Conservation (phyloP, 2,888 invertebrate genomes). For the Volucella inflata region DNA sequence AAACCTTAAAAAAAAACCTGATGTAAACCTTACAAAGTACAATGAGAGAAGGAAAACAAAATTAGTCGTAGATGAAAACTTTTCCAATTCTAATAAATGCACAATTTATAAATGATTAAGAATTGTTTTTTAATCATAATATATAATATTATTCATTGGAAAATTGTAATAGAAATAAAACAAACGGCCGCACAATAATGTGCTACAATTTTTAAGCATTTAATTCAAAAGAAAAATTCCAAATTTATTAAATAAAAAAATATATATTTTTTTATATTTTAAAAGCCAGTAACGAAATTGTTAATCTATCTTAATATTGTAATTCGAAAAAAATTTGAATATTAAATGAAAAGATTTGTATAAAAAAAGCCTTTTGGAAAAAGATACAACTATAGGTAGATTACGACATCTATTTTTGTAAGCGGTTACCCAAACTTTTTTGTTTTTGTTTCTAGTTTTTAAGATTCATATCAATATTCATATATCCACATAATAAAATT, state of each 20-base stretch:
- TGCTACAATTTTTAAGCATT: background rate
- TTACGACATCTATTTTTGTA: constrained; percentile 38
- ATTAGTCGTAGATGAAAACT: constrained; percentile 11
- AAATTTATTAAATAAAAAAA: too few species aligned
- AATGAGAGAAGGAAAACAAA: constrained; percentile 34
- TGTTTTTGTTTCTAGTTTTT: constrained; percentile 15
- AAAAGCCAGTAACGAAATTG: background rate
- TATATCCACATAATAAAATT: background rate
- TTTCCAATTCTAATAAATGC: background rate
- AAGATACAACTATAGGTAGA: constrained; percentile 8
- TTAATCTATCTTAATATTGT: constrained; percentile 7
- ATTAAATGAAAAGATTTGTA: background rate
- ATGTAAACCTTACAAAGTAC: constrained; percentile 61
- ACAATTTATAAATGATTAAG: background rate
- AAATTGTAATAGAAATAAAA: too few species aligned
- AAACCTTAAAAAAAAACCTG: constrained; percentile 46
- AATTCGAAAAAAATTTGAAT: background rate
- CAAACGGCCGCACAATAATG: background rate
- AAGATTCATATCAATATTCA: constrained; percentile 8
- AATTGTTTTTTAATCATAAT: too few species aligned
- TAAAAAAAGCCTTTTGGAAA: constrained; percentile 4
- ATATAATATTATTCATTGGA: too few species aligned
- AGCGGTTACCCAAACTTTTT: constrained; percentile 22
- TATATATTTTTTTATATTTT: background rate
- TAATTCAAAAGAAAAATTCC: background rate